These are phyloP conservation scores for Natrix natrix DNA, from an alignment of 2,797 vertebrate species.

Conservation along the genomic window DNA sequence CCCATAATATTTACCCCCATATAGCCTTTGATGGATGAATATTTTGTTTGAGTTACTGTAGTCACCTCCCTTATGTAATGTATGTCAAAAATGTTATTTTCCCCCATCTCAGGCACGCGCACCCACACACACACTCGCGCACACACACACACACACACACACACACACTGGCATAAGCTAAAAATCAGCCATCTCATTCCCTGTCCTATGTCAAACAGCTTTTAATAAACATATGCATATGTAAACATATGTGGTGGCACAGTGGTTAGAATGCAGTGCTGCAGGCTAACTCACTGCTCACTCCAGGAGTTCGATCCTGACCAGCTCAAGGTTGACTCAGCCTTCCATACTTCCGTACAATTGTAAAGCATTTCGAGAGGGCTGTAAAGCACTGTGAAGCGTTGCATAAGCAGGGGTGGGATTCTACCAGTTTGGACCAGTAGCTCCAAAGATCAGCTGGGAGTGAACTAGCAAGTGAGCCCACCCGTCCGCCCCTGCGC, in stretches of 20 bases:
- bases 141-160: too few relatives aligned
- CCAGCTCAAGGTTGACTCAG: neutral
- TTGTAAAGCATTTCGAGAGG: neutral
- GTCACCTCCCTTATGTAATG: neutral
- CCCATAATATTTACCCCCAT: neutral
- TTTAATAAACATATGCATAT: neutral
- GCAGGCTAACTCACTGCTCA: too few relatives aligned
- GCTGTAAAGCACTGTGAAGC: neutral
- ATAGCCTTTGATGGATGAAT: neutral
- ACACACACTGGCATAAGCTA: neutral
- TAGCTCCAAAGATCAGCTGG: too few relatives aligned
- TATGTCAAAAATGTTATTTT: neutral
- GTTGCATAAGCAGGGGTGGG: too few relatives aligned
- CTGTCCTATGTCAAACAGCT: neutral
- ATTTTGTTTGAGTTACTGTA: neutral
- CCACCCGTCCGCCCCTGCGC: too few relatives aligned
- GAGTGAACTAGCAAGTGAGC: too few relatives aligned
- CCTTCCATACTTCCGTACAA: neutral
- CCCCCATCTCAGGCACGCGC: too few relatives aligned
- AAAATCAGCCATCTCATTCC: neutral
- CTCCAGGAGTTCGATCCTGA: neutral
- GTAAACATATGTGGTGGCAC: neutral
- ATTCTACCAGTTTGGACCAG: too few relatives aligned
- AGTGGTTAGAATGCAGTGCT: neutral
- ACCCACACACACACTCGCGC: too few relatives aligned